phyloP scores from a whole-genome alignment of 2,113 vertebrate genomes.

The Solea senegalensis region DNA sequence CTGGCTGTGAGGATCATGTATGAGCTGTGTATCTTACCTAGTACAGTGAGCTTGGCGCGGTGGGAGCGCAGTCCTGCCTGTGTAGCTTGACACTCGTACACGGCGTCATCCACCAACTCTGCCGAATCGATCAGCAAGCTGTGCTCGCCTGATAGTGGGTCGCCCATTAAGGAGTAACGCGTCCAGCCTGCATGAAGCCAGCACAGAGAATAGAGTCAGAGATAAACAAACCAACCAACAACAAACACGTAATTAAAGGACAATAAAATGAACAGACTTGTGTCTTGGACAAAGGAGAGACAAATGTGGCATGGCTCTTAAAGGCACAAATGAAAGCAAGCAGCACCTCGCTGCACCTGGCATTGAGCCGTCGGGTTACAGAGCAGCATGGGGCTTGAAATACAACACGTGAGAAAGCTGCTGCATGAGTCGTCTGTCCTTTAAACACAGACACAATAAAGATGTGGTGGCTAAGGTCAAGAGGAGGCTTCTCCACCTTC shows the following conservation, averaged over 20 bases:
- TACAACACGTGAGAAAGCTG: conserved; percentile 61
- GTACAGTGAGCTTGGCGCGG: conserved; percentile 86
- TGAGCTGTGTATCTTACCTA: conserved; percentile 83
- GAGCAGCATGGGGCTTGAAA: conserved; percentile 46
- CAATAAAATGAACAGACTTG: conserved; percentile 59
- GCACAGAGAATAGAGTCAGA: conserved; percentile 57
- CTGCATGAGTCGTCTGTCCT: conserved; percentile 65
- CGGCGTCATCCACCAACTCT: conserved; percentile 88
- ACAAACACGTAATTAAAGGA: conserved; percentile 64
- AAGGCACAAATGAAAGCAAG: conserved; percentile 61
- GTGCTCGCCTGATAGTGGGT: conserved; percentile 86
- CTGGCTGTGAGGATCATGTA: conserved; percentile 64
- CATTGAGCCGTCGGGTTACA: conserved; percentile 40
- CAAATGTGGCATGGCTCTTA: conserved; percentile 58
- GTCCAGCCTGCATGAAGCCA: conserved; percentile 85
- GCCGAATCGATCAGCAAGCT: conserved; percentile 88
- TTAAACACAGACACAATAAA: conserved; percentile 72
- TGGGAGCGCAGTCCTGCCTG: conserved; percentile 90
- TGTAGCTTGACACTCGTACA: conserved; percentile 92
- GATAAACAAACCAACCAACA: conserved; percentile 58
- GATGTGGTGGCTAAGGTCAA: conserved; percentile 67
- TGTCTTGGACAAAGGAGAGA: conserved; percentile 58
- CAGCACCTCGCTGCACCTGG: conserved; percentile 50
- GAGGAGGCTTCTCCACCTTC: conserved; percentile 59
- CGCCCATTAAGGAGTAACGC: conserved; percentile 89